These are phyloP conservation scores for Lucinisca nassula DNA, from an alignment of 2,888 invertebrate genomes.

Conservation along the genomic window DNA sequence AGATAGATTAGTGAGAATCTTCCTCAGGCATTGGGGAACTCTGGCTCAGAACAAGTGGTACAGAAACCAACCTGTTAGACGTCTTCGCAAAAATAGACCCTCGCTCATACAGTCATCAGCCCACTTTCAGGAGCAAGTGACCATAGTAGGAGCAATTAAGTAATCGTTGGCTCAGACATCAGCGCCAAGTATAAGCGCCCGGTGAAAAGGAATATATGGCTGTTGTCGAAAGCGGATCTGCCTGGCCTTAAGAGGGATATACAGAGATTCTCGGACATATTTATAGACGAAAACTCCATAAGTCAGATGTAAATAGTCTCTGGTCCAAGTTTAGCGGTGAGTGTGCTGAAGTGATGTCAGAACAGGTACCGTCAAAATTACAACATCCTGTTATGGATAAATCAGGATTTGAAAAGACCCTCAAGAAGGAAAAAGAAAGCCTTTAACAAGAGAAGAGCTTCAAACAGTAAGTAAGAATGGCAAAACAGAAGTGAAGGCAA, in stretches of 20 bases:
- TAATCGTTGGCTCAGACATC: background rate
- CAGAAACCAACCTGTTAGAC: slow-evolving; percentile 12
- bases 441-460: background rate
- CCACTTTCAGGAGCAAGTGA: slow-evolving; percentile 12
- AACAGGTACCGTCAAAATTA: slow-evolving; percentile 4
- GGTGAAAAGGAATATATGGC: background rate
- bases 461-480: background rate
- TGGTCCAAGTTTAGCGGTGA: background rate
- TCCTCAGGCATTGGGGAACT: background rate
- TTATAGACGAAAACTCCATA: background rate
- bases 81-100: slow-evolving; percentile 13
- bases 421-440: slow-evolving; percentile 15
- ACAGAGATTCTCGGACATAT: background rate
- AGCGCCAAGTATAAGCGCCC: background rate
- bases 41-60: no score
- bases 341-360: background rate
- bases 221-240: slow-evolving; percentile 12
- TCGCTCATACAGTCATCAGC: background rate
- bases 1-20: no score
- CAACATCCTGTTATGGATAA: slow-evolving; percentile 3
- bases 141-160: slow-evolving; percentile 16
- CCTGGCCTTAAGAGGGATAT: background rate
- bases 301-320: background rate
- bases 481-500: no score
- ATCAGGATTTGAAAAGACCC: background rate